phyloP scores from a whole-genome alignment of 2,113 vertebrate species.

The Alexandromys fortis region DNA sequence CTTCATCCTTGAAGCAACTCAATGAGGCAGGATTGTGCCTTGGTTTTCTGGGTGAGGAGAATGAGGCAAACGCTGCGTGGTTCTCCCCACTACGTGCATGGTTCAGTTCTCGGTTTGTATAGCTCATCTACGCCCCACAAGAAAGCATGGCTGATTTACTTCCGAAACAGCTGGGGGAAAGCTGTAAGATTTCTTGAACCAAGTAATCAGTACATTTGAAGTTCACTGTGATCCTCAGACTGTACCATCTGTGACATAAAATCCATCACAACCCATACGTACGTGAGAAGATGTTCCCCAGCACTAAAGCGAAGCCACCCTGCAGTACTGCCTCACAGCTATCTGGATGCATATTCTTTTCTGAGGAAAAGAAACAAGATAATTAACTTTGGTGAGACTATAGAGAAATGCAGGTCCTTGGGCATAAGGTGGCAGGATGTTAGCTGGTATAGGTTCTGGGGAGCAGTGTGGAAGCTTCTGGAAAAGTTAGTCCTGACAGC shows the following conservation, averaged over 20 bases:
- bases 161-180: slow-evolving; percentile 31
- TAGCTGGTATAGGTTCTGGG: neutral
- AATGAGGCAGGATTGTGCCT: neutral
- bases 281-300: neutral
- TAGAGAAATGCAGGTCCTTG: neutral
- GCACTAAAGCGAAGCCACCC: neutral
- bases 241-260: neutral
- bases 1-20: neutral
- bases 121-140: neutral
- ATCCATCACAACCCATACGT: neutral
- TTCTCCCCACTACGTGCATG: neutral
- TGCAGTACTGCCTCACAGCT: neutral
- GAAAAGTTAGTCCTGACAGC: neutral
- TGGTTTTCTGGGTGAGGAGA: neutral
- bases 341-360: neutral
- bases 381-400: neutral
- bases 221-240: slow-evolving; percentile 1
- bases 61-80: neutral
- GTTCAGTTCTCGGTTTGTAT: neutral
- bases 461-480: neutral
- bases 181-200: slow-evolving; percentile 20
- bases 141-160: slow-evolving; percentile 40
- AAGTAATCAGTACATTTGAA: slow-evolving; percentile 22
- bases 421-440: neutral
- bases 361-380: neutral